A percentile compares a stretch with the other conserved stretches of the same genome.
phyloP scores from a whole-genome alignment of 2,113 vertebrate species.

The Sinocyclocheilus rhinocerous region DNA sequence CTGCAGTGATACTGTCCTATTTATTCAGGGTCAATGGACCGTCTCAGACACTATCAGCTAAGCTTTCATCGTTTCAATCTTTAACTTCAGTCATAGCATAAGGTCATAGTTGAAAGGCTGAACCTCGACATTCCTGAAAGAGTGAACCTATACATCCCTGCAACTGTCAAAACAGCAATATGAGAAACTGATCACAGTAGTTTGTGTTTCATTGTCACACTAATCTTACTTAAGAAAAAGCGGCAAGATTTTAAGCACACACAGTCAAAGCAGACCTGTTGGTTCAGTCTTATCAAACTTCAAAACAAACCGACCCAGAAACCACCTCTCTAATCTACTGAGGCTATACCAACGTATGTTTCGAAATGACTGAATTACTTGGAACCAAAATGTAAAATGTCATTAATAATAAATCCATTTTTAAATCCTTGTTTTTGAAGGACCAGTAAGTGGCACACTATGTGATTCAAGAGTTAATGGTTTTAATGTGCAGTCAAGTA shows the following conservation, averaged over 20 bases:
- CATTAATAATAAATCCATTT: not conserved
- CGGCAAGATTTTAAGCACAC: constrained; percentile 27
- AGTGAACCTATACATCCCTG: not conserved
- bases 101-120: constrained; percentile 43
- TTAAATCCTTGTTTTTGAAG: not conserved
- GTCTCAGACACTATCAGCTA: not conserved
- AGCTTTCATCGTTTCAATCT: no score
- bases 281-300: constrained; percentile 45
- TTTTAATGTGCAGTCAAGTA: not conserved
- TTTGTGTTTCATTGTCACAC: not conserved
- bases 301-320: constrained; percentile 15
- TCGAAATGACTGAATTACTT: not conserved
- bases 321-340: constrained; percentile 18
- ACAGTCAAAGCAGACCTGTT: constrained; percentile 52
- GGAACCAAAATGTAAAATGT: not conserved
- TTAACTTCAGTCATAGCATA: constrained; percentile 30
- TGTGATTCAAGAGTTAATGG: not conserved
- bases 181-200: not conserved
- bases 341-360: not conserved
- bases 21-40: constrained; percentile 44
- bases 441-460: not conserved
- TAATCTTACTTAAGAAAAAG: constrained; percentile 6
- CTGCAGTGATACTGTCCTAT: constrained; percentile 4
- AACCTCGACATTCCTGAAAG: not conserved
- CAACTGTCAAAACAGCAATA: constrained; percentile 10